Percentiles rank a stretch among this genome's conserved stretches.
These are phyloP conservation scores for Threskiornis aethiopicus DNA, from an alignment of 2,797 vertebrate species.

Conservation along the genomic window DNA sequence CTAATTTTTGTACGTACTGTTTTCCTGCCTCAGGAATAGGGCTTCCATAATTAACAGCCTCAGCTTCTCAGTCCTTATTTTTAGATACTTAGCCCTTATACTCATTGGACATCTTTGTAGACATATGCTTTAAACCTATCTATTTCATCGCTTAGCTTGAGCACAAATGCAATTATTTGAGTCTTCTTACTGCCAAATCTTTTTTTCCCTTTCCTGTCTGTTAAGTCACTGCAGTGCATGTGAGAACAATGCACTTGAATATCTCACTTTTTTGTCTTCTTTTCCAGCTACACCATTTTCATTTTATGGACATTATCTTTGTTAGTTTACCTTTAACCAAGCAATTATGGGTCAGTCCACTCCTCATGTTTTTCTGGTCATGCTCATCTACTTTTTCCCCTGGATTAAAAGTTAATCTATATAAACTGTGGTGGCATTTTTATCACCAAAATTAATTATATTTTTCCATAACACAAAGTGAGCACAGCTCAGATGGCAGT, in stretches of 20 bases:
- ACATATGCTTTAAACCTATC: not conserved
- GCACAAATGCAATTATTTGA: not conserved
- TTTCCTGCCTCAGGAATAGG: not conserved
- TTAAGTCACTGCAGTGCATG: not conserved
- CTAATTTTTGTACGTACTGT: not conserved
- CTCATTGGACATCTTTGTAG: not conserved
- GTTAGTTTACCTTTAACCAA: not conserved
- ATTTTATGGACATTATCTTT: not conserved
- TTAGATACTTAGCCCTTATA: not conserved
- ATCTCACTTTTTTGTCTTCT: not conserved
- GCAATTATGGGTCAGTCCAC: not conserved
- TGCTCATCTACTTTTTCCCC: not conserved
- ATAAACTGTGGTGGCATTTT: not conserved
- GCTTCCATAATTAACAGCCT: not conserved
- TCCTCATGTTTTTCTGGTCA: not conserved
- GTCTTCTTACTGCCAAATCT: not conserved
- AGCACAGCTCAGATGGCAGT: not conserved
- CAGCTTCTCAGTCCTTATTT: not conserved
- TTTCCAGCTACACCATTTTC: not conserved
- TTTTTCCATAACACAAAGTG: not conserved
- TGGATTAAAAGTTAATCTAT: not conserved
- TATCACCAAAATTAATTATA: not conserved
- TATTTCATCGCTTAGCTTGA: not conserved
- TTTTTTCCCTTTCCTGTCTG: not conserved
- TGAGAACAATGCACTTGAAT: not conserved